Evolutionary conservation across 2,888 invertebrate genomes (phyloP), one percentile per base, ranked within the genome.

Genomic region (Deilephila porcellus): DNA sequence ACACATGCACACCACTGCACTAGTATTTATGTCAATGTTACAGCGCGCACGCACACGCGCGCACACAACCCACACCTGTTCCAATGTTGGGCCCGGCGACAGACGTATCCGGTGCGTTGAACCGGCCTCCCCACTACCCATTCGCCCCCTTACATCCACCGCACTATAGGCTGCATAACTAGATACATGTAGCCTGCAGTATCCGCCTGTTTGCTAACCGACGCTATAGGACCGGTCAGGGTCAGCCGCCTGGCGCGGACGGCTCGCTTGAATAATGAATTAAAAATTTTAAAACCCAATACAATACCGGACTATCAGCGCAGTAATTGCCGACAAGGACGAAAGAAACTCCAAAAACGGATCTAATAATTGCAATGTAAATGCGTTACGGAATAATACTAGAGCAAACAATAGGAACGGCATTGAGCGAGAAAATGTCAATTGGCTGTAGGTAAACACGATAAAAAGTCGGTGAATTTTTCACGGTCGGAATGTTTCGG

Each of bases 21-120:
- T 82, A 84, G 90, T 91, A 93, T 93, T 92, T 92, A 92, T 93
- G 93, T 93, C 94, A 93, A 93, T 93, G 93, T 93, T 93, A 93
- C 93, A 89, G 80, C 77, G 80, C 25, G 76, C 74, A 79, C 83
- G 76, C 88, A 87, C 87, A 89, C 85, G 86, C 76, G 29, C 73
- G 77, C 59, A 79, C 56, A 71, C 74, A 78, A 86, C 91, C 74
- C 90, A 89, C 91, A 92, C 91, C 90, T 90, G 89, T 85, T 83
- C 87, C 83, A 81, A 81, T 88, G 86, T 81, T 83, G 83, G 82
- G 88, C 86, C 85, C 89, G 88, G 87, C 91, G 91, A 91, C 91
- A 91, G 89, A 90, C 91, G 91, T 91, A 91, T 93, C 93, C 93
- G 93, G 93, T 93, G 91, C 94, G 89, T 92, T 93, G 93, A 94